A percentile compares a stretch with the other conserved stretches of the same genome.
Evolutionary conservation across 2,113 vertebrate species (phyloP).

Genomic region (Trichechus manatus): DNA sequence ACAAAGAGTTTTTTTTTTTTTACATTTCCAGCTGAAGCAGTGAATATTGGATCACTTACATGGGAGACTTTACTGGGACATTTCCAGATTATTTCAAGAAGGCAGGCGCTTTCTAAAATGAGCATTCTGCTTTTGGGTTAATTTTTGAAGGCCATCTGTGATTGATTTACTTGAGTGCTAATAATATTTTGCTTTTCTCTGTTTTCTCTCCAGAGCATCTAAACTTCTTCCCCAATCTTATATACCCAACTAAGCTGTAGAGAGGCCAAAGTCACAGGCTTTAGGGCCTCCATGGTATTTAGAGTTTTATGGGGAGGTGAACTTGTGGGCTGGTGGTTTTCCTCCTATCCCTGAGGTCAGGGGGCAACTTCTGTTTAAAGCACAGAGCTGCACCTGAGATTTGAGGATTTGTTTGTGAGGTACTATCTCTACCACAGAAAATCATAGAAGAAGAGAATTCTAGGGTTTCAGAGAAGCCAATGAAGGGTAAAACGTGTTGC

Average conservation of each 20-base stretch:
- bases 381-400: neutral
- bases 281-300: neutral
- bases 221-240: neutral
- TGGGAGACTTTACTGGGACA: constrained; percentile 55
- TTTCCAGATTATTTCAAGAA: constrained; percentile 78
- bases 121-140: constrained; percentile 73
- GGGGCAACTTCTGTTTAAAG: neutral
- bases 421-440: neutral
- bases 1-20: neutral
- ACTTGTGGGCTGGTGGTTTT: neutral
- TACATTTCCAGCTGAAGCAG: constrained; percentile 41
- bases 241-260: neutral
- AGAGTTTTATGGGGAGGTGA: neutral
- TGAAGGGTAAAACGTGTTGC: neutral
- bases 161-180: constrained; percentile 71
- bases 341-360: neutral
- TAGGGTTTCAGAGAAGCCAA: neutral
- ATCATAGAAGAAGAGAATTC: neutral
- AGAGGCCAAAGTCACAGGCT: neutral
- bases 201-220: constrained; percentile 53
- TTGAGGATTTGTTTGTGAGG: neutral
- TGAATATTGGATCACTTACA: constrained; percentile 9
- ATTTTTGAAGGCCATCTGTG: constrained; percentile 76
- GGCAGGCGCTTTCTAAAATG: constrained; percentile 72
- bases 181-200: constrained; percentile 71